These are phyloP conservation scores for Hydrotaea diabolus DNA, from an alignment of 2,888 invertebrate species.

Conservation along the genomic window DNA sequence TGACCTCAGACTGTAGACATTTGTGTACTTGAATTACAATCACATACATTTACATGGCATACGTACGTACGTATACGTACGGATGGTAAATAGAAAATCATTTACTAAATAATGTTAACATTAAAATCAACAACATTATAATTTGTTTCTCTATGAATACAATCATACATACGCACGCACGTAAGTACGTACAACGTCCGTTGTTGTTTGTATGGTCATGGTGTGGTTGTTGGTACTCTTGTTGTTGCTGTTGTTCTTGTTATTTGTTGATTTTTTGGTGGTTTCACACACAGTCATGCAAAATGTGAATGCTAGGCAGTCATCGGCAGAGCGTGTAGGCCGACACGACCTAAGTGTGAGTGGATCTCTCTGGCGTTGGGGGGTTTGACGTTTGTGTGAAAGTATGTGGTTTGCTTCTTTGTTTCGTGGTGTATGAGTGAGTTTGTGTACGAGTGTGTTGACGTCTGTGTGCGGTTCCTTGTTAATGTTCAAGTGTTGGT, in stretches of 20 bases:
- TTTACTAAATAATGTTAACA: constrained; percentile 56
- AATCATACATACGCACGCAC: too few species aligned
- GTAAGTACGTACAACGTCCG: background rate
- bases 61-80: too few species aligned
- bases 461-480: background rate
- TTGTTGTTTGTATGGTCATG: constrained; percentile 27
- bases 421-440: background rate
- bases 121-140: constrained; percentile 62
- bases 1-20: background rate
- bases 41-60: background rate
- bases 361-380: background rate
- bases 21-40: too few species aligned
- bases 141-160: constrained; percentile 44
- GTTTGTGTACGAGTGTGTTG: constrained; percentile 29
- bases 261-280: constrained; percentile 35
- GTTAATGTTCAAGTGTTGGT: background rate
- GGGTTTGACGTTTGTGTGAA: background rate
- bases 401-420: constrained; percentile 22
- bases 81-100: constrained; percentile 13
- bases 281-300: constrained; percentile 1
- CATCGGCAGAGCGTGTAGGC: background rate
- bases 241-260: background rate
- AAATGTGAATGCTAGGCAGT: background rate
- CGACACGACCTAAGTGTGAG: background rate
- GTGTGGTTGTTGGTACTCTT: background rate